These are phyloP conservation scores for Sepioteuthis lessoniana DNA, from an alignment of 2,888 invertebrate species.

Conservation along the genomic window DNA sequence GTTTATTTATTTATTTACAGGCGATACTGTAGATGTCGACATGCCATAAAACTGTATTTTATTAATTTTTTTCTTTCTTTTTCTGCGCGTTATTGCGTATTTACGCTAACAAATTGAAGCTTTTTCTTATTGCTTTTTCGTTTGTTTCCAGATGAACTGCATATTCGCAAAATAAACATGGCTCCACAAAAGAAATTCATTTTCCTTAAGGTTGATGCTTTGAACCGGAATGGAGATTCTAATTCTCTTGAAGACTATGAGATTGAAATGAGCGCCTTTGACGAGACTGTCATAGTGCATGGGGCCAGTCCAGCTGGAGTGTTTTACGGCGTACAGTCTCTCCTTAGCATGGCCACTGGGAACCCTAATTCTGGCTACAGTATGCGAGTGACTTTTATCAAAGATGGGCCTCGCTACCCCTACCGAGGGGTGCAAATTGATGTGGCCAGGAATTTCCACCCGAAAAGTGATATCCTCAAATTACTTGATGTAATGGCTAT, in stretches of 20 bases:
- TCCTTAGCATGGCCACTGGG: slow-evolving; percentile 54
- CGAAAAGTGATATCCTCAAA: slow-evolving; percentile 60
- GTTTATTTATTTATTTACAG: too few species aligned
- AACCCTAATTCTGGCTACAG: slow-evolving; percentile 44
- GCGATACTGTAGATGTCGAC: too few species aligned
- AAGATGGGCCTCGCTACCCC: slow-evolving; percentile 61
- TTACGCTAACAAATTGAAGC: too few species aligned
- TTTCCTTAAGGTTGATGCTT: background rate
- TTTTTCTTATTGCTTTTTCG: background rate
- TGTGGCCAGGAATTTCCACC: slow-evolving; percentile 66
- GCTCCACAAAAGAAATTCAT: slow-evolving; percentile 35
- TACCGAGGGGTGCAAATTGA: slow-evolving; percentile 66
- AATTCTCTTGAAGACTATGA: slow-evolving; percentile 55
- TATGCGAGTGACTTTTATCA: slow-evolving; percentile 53
- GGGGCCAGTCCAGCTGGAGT: slow-evolving; percentile 56
- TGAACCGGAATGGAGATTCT: background rate
- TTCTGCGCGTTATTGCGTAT: too few species aligned
- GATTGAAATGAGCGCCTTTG: slow-evolving; percentile 52
- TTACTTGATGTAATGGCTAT: slow-evolving; percentile 70
- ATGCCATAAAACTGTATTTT: too few species aligned
- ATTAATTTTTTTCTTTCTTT: too few species aligned
- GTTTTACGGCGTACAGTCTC: slow-evolving; percentile 58
- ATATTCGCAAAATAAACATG: background rate
- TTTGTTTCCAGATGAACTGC: slow-evolving; percentile 36
- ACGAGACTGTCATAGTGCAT: slow-evolving; percentile 53